These are phyloP conservation scores for Uropsilus gracilis DNA, from an alignment of 2,113 vertebrate species.

Conservation along the genomic window DNA sequence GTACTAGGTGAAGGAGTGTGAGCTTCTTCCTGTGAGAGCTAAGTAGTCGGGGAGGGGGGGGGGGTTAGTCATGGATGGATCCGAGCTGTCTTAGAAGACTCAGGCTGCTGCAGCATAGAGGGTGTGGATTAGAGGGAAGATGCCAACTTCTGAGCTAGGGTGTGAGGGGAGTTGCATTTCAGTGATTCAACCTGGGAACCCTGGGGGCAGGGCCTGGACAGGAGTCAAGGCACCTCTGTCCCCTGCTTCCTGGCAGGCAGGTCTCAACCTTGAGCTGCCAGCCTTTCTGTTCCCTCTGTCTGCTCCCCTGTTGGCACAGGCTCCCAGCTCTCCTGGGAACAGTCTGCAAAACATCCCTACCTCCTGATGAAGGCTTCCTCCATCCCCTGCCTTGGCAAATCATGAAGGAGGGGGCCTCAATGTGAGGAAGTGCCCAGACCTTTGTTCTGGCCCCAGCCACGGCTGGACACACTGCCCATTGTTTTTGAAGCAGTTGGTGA, in stretches of 20 bases:
- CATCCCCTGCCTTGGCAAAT: conserved; percentile 83
- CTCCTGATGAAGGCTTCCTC: conserved; percentile 83
- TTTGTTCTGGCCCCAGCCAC: conserved; percentile 81
- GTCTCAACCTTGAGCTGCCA: background rate
- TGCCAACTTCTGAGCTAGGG: background rate
- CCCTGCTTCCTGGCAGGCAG: background rate
- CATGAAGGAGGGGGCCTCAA: conserved; percentile 84
- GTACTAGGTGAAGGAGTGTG: background rate
- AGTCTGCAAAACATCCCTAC: conserved; percentile 81
- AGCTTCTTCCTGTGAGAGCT: background rate
- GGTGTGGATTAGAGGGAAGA: background rate
- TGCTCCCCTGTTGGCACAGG: background rate
- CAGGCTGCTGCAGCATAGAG: background rate
- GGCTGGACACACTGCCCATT: conserved; percentile 66
- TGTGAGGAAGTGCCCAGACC: conserved; percentile 83
- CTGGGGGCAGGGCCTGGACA: background rate
- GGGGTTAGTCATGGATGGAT: background rate
- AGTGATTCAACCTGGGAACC: background rate
- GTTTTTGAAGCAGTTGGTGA: conserved; percentile 41
- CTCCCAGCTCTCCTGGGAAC: conserved; percentile 70
- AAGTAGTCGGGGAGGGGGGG: background rate
- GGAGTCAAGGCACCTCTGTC: too few species aligned
- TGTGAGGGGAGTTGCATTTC: fast-evolving
- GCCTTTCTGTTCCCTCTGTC: background rate
- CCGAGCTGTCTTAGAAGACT: background rate